A percentile compares a stretch with the other conserved stretches of the same genome.
Evolutionary conservation across 92 coral and sea anemone species (phyloP).

Genomic region (Phenganax marumi): DNA sequence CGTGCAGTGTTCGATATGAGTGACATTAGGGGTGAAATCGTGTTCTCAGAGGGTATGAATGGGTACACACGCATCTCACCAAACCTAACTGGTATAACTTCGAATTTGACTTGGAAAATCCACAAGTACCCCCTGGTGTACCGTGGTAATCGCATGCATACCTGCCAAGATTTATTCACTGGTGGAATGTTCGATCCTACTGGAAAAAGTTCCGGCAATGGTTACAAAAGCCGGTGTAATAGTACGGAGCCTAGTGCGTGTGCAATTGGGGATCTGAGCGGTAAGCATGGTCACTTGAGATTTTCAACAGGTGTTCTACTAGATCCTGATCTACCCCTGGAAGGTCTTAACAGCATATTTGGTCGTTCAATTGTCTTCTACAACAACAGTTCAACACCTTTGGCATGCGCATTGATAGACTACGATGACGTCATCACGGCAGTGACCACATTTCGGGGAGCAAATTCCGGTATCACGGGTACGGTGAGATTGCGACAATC

Average conservation of each 20-base stretch:
- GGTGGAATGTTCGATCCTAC: slow-evolving; percentile 74
- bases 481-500: slow-evolving; percentile 72
- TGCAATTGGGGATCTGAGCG: slow-evolving; percentile 79
- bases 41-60: slow-evolving; percentile 46
- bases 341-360: slow-evolving; percentile 67
- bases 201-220: slow-evolving; percentile 30
- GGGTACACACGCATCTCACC: slow-evolving; percentile 61
- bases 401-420: slow-evolving; percentile 77
- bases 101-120: slow-evolving; percentile 65
- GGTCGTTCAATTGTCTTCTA: slow-evolving; percentile 78
- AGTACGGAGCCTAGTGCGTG: slow-evolving; percentile 46
- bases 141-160: slow-evolving; percentile 68
- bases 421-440: slow-evolving; percentile 56
- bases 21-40: slow-evolving; percentile 70
- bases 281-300: slow-evolving; percentile 64
- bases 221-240: slow-evolving; percentile 54
- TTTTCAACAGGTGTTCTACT: slow-evolving; percentile 31
- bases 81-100: slow-evolving; percentile 66
- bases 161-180: slow-evolving; percentile 61
- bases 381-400: slow-evolving; percentile 46
- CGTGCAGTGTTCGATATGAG: slow-evolving; percentile 85
- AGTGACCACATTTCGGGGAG: slow-evolving; percentile 67
- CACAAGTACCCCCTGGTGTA: slow-evolving; percentile 78
- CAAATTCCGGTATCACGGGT: slow-evolving; percentile 67
- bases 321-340: slow-evolving; percentile 64